Conservation (phyloP, 2,113 vertebrate genomes). For the Hippocampus mohnikei region DNA sequence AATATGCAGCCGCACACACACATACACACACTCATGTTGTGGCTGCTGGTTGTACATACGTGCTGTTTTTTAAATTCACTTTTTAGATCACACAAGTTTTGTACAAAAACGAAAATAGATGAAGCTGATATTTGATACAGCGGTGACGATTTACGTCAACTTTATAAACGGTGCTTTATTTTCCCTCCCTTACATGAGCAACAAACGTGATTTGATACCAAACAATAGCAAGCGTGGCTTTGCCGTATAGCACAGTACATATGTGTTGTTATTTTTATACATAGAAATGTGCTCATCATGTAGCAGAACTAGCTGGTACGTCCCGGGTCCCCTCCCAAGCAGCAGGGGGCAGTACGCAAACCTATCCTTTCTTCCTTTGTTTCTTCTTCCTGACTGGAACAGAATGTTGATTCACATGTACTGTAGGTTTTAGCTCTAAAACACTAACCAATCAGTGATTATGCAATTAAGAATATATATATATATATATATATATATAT, state of each 20-base stretch:
- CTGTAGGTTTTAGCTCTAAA: background rate
- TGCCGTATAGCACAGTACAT: background rate
- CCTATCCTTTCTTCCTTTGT: background rate
- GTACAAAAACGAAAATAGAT: background rate
- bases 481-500: background rate
- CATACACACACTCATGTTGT: conserved; percentile 1
- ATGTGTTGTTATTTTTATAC: background rate
- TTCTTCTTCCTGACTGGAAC: background rate
- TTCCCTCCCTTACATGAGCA: background rate
- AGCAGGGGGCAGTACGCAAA: conserved; percentile 2
- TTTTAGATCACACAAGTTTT: background rate
- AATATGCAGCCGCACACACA: background rate
- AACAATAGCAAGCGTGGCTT: conserved; percentile 4
- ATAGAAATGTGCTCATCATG: background rate
- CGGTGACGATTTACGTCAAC: background rate
- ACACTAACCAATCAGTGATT: conserved; percentile 1
- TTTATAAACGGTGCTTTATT: conserved; percentile 4
- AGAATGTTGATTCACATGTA: background rate
- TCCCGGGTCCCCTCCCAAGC: background rate
- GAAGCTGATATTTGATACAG: background rate
- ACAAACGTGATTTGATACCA: conserved; percentile 1
- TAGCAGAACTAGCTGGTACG: conserved; percentile 6
- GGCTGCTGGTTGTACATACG: conserved; percentile 1
- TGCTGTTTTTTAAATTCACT: background rate
- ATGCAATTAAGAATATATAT: background rate